Evolutionary conservation across 2,888 invertebrate genomes (phyloP), one percentile per base, ranked within the genome.

Genomic region (Diplolepis rosae): DNA sequence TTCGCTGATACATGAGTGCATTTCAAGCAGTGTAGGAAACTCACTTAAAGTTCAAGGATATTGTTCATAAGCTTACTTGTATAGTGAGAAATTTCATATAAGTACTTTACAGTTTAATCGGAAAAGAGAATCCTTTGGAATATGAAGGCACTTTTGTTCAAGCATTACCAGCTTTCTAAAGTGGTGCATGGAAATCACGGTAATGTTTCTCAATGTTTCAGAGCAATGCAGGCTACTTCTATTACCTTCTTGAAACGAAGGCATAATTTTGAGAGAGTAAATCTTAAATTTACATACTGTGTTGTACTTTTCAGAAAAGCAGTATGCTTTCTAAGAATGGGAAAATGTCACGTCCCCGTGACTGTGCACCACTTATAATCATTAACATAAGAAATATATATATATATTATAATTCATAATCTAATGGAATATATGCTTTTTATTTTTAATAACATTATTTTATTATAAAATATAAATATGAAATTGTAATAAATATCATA

Each of bases 21-120:
- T 61, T 27, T 24, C 22, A 61, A 35, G 35, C n/a, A 61, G 24
- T 13, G n/a, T 22, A 61, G n/a, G 61, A 39, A 39, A 24, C 61
- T 50, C 50, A 35, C 61, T 39, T n/a, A 35, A 39, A 61, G n/a
- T 39, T n/a, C 24, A n/a, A 22, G 35, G 35, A 22, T 13, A 6
- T 39, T 24, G 22, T 13, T 5, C 22, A 39, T 61, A 39, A 61
- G 18, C n/a, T 61, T 24, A n/a, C 39, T 13, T 22, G 24, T 13
- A 35, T 35, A 39, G 35, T 24, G 22, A 61, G 35, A 24, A 39
- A 61, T 35, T 39, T 22, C 39, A 24, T 50, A 50, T 18, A 35
- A 35, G 22, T 56, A 39, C 13, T 22, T 35, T 35, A n/a, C n/a
- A 39, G 22, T 39, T 39, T n/a, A 61, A 13, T 3, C 18, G 39